Conservation (phyloP, 2,888 invertebrate species). For the Cosmia trapezina region DNA sequence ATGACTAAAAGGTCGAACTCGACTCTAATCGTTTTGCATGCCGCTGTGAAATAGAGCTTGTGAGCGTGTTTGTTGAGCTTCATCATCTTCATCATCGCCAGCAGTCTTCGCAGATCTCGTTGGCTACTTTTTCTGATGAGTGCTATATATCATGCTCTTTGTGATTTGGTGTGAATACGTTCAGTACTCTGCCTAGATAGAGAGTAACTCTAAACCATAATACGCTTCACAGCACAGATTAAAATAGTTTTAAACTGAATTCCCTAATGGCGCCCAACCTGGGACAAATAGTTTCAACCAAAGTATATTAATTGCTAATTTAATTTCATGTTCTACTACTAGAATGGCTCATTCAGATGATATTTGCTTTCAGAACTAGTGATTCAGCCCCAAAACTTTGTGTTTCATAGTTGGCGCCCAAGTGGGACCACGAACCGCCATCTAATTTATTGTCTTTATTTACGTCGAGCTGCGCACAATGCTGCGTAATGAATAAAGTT, state of each 20-base stretch:
- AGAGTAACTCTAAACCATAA: too few relatives aligned
- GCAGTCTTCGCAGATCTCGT: too few relatives aligned
- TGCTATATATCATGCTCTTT: too few relatives aligned
- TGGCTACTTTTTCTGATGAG: too few relatives aligned
- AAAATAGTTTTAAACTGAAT: not conserved
- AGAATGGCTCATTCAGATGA: constrained; percentile 21
- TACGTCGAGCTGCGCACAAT: constrained; percentile 39
- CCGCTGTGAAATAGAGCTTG: too few relatives aligned
- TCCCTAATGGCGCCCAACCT: constrained; percentile 31
- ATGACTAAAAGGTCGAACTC: too few relatives aligned
- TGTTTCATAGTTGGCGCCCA: constrained; percentile 52
- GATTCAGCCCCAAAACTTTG: constrained; percentile 43
- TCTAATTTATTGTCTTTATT: constrained; percentile 56
- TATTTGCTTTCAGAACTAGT: constrained; percentile 29
- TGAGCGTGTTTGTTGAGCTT: too few relatives aligned
- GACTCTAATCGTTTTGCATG: too few relatives aligned
- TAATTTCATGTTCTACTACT: constrained; percentile 20
- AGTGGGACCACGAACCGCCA: constrained; percentile 45
- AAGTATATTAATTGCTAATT: not conserved
- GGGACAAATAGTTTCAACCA: not conserved
- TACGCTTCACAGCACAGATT: not conserved
- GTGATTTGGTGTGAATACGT: too few relatives aligned
- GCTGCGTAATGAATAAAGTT: constrained; percentile 65
- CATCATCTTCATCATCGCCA: too few relatives aligned
- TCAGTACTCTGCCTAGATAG: too few relatives aligned